Conservation (phyloP, 2,797 vertebrate species). For the Sternarchorhynchus goeldii region DNA sequence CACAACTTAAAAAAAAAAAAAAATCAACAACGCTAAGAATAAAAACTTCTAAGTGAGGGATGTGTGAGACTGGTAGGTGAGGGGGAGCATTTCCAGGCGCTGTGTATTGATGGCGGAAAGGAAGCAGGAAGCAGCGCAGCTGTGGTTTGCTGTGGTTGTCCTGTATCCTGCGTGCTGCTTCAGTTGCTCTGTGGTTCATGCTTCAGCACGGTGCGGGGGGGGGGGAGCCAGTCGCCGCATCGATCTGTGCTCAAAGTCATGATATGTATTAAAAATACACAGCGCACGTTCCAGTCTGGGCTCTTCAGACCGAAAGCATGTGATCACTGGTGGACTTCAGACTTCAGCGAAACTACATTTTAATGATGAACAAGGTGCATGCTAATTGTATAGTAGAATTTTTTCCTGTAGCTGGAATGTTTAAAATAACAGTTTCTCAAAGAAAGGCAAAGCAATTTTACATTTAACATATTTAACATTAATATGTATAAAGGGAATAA, state of each 20-base stretch:
- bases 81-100: too few relatives aligned
- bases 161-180: conserved; percentile 67
- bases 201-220: conserved; percentile 60
- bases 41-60: too few relatives aligned
- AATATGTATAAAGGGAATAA: conserved; percentile 61
- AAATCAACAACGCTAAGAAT: too few relatives aligned
- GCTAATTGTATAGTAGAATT: conserved; percentile 5
- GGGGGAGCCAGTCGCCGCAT: conserved; percentile 55
- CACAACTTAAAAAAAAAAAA: too few relatives aligned
- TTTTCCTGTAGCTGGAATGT: background rate
- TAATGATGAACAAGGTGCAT: background rate
- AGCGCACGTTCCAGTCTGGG: conserved; percentile 40
- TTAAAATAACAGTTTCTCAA: background rate
- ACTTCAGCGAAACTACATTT: background rate
- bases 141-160: conserved; percentile 20
- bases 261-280: conserved; percentile 57
- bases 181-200: conserved; percentile 66
- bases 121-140: too few relatives aligned
- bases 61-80: too few relatives aligned
- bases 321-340: background rate
- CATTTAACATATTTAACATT: conserved; percentile 57
- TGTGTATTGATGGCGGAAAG: too few relatives aligned
- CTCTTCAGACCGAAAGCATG: conserved; percentile 3
- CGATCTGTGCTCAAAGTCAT: conserved; percentile 60
- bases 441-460: conserved; percentile 2